Base-by-base conservation (phyloP, 2,888 invertebrate species). In the Nephrotoma appendiculata region DNA sequence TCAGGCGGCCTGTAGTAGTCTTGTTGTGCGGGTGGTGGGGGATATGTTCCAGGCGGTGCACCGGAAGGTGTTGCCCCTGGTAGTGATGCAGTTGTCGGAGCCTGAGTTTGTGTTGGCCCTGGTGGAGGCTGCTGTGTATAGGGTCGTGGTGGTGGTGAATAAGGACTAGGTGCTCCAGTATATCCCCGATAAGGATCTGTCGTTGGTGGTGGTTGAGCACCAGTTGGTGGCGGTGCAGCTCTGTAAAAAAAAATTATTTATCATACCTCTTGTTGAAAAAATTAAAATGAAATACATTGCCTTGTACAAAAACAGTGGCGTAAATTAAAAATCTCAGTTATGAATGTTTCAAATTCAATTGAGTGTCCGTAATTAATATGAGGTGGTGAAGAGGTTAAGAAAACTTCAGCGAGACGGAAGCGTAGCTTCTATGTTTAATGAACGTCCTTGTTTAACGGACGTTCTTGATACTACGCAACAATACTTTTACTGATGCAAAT, bases 1-100 rank as follows among this genome's bases (percentile, higher is more conserved):
- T 92, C 92, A 87, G 91, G 91, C 86, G 92, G 92, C 89, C 93
- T 91, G 88, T 93, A 94, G 89, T 93, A 93, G 88, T 94, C 93
- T 89, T 92, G 93, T 89, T 93, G 90, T 83, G 93, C 92, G 87
- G 93, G 91, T 43, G 91, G 92, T 85, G 91, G 90, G 86, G 90
- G 90, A 91, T 92, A 90, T 89, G 92, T 89, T 90, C 90, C 88
- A 91, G 91, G 90, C 45, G 86, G 86, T 41, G 48, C 48, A 43
- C 91, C 87, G 45, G 88, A 87, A 12, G 91, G 90, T 87, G 88
- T 85, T n/a, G 87, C 85, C 43, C 91, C 90, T 86, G 90, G 89
- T 87, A 91, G 91, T 85, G 90, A 89, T 31, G 89, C 89, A 44
- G 86, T 86, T 11, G 87, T 71, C 9, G 87, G 86, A 43, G 87